These are phyloP conservation scores for Nibea albiflora DNA, from an alignment of 2,113 vertebrate species.

Conservation along the genomic window DNA sequence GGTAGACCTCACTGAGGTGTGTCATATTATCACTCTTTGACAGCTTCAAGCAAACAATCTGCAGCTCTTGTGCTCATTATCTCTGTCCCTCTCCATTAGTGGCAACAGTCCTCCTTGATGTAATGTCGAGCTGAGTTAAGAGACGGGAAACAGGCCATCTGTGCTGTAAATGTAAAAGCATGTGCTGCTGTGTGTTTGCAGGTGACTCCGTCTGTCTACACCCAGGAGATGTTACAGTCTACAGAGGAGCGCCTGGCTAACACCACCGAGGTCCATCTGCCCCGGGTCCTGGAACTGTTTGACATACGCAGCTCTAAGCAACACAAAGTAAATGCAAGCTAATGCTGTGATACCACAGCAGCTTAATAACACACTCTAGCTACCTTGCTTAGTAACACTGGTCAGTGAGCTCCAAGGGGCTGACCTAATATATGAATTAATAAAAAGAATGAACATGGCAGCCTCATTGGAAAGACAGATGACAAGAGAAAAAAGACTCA, in stretches of 20 bases:
- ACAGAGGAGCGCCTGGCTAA: conserved; percentile 85
- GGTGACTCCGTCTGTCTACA: conserved; percentile 89
- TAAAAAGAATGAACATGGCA: neutral
- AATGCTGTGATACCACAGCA: neutral
- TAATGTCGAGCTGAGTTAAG: conserved; percentile 4
- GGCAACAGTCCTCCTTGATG: conserved; percentile 2
- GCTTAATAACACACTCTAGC: neutral
- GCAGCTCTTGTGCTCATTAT: conserved; percentile 31
- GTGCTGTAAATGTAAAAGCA: neutral
- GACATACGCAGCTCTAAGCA: conserved; percentile 84
- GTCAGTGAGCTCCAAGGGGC: neutral
- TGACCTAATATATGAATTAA: neutral
- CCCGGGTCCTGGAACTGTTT: conserved; percentile 84
- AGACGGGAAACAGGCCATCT: neutral
- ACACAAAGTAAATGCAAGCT: conserved; percentile 85
- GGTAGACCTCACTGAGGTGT: conserved; percentile 1
- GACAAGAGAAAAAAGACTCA: conserved; percentile 5
- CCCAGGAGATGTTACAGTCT: conserved; percentile 87
- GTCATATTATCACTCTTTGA: conserved; percentile 4
- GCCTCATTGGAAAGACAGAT: neutral
- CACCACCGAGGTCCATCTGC: conserved; percentile 76
- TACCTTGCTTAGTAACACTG: neutral
- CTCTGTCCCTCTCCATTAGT: neutral
- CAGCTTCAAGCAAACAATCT: conserved; percentile 11
- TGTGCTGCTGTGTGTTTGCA: conserved; percentile 76